Evolutionary conservation across 2,113 vertebrate species (phyloP).

Genomic region (Osmerus eperlanus): DNA sequence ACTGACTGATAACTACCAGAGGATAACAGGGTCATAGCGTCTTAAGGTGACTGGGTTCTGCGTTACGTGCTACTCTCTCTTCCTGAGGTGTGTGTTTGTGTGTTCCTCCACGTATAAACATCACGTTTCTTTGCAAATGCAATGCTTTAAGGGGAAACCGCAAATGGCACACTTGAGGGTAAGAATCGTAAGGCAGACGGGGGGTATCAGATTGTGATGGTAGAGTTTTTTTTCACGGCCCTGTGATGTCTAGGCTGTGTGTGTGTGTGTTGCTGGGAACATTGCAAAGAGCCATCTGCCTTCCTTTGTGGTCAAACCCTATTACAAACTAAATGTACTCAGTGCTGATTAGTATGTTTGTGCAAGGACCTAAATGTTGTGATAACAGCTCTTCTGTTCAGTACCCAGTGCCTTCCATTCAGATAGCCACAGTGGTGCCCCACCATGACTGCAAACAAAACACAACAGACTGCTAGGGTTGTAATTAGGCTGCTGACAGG

Average conservation of each 20-base stretch:
- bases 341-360: conserved; percentile 35
- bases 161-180: no score
- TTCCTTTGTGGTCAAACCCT: conserved; percentile 32
- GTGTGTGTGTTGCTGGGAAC: conserved; percentile 7
- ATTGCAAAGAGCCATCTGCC: conserved; percentile 31
- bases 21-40: conserved; percentile 28
- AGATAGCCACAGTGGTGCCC: conserved; percentile 11
- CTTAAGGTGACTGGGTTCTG: no score
- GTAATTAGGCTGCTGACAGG: no score
- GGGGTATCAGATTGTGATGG: conserved; percentile 42
- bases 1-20: conserved; percentile 26
- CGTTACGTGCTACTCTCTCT: no score
- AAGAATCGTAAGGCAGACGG: background rate
- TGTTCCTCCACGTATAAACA: no score
- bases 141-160: no score
- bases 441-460: conserved; percentile 31
- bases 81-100: no score
- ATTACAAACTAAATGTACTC: conserved; percentile 39
- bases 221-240: conserved; percentile 28
- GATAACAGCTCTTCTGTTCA: conserved; percentile 47
- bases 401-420: conserved; percentile 65
- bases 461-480: conserved; percentile 7
- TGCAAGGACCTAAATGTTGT: conserved; percentile 56
- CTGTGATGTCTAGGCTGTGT: conserved; percentile 31
- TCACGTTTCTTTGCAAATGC: no score